Conservation (phyloP, 2,113 vertebrate species). For the Excalfactoria chinensis region DNA sequence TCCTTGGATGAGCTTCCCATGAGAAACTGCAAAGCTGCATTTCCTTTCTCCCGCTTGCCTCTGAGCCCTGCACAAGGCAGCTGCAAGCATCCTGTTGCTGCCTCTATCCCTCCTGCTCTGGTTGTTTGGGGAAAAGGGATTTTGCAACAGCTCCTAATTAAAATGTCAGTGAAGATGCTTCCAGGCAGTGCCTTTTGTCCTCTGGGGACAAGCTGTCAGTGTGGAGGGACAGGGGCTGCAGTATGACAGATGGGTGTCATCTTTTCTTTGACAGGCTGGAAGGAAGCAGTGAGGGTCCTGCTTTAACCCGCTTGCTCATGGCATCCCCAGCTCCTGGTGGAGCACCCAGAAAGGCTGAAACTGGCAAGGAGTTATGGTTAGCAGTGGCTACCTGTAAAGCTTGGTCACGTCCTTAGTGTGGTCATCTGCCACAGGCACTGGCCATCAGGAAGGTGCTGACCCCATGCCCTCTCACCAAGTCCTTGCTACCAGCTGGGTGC, state of each 20-base stretch:
- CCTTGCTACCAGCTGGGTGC: background rate
- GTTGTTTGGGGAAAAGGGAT: background rate
- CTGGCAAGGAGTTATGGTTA: background rate
- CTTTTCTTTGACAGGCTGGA: background rate
- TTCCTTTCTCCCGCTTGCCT: background rate
- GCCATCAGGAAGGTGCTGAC: background rate
- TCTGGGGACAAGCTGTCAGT: background rate
- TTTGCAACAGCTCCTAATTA: background rate
- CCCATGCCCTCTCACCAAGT: background rate
- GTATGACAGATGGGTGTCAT: background rate
- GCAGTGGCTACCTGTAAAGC: background rate
- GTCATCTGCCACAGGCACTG: accelerated
- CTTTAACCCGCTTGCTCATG: background rate
- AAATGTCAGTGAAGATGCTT: background rate
- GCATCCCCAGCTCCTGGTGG: background rate
- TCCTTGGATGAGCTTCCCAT: background rate
- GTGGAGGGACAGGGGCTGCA: too few species aligned
- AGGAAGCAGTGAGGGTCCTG: background rate
- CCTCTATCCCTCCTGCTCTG: background rate
- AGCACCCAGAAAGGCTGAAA: background rate
- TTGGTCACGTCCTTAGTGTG: background rate
- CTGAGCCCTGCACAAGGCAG: background rate
- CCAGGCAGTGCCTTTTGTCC: background rate
- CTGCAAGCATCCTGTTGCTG: background rate
- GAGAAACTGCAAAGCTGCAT: background rate